phyloP scores from a whole-genome alignment of 2,888 invertebrate genomes.

The Lacanobia wlatinum region DNA sequence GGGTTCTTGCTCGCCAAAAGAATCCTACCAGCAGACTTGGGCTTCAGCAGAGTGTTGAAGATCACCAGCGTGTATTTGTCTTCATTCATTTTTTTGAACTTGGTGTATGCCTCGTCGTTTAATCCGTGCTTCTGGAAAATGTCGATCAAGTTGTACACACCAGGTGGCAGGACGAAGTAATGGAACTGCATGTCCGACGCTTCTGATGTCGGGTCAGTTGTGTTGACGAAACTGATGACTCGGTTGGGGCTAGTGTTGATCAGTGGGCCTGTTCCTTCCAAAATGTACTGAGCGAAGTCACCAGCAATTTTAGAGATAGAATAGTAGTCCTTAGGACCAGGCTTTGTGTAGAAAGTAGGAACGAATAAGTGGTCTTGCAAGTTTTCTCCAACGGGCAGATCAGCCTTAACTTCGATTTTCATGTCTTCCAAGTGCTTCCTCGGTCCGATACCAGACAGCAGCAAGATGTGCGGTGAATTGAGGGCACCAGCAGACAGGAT shows the following conservation, averaged over 20 bases:
- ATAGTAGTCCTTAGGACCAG: constrained; percentile 92
- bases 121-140: constrained; percentile 78
- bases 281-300: constrained; percentile 84
- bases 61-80: constrained; percentile 88
- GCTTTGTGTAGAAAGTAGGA: constrained; percentile 92
- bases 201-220: constrained; percentile 80
- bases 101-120: constrained; percentile 83
- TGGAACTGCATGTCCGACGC: constrained; percentile 89
- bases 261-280: constrained; percentile 83
- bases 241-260: constrained; percentile 84
- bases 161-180: constrained; percentile 90
- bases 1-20: constrained; percentile 92
- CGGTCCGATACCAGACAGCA: constrained; percentile 95
- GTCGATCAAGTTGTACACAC: constrained; percentile 86
- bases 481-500: constrained; percentile 95
- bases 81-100: constrained; percentile 83
- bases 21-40: constrained; percentile 92
- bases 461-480: constrained; percentile 95
- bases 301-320: constrained; percentile 82
- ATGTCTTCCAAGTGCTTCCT: constrained; percentile 90
- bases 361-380: constrained; percentile 95
- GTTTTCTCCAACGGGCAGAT: constrained; percentile 93
- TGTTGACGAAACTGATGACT: constrained; percentile 90
- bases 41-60: constrained; percentile 92
- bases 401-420: constrained; percentile 90